Evolutionary conservation across 2,797 vertebrate species (phyloP), one percentile per base, ranked within the genome.

Genomic region (Propithecus perrieri): DNA sequence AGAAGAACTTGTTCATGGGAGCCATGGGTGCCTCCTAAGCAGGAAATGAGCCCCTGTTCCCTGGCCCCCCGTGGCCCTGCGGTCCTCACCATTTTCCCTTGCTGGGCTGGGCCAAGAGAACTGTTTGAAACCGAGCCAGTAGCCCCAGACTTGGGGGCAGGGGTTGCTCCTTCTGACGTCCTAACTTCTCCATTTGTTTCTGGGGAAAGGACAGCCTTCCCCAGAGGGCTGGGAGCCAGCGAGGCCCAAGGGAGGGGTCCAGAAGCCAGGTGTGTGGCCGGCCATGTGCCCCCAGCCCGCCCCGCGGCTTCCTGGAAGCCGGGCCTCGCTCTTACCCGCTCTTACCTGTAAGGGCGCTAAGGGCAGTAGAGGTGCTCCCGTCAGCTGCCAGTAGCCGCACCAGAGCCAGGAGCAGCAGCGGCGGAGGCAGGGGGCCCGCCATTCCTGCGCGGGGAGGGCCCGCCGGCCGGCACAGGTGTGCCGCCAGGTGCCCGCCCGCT

Each of bases 281-380:
- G 30, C 20, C 12, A 18, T 3, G 38, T 0, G 20, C 43, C 24
- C 41, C 6, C 35, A 10, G 24, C 75, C 8, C 35, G 1, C 9
- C n/a, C 53, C 38, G 24, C 50, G 6, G 13, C 48, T 69, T 63
- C 43, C 48, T 15, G 30, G 35, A 63, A 61, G 15, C 35, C 20
- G 2, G 0, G 13, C 8, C 65, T 50, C 53, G 24, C 85, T 65
- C 55, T 74, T 24, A 91, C 89, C 84, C 71, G 69, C 17, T n/a
- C 79, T 89, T 59, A 96, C 96, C 96, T 93, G 17, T 1, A 6
- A 2, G 0, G 55, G 1, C 14, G 53, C 0, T 33, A 2, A 0
- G 0, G 24, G 15, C 0, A 10, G 22, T 3, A 57, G 55, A 57
- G 55, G 4, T 9, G 22, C 55, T 10, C 9, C 0, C 3, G 5